phyloP scores from a whole-genome alignment of 2,888 invertebrate species.

The Epirrita christyi region DNA sequence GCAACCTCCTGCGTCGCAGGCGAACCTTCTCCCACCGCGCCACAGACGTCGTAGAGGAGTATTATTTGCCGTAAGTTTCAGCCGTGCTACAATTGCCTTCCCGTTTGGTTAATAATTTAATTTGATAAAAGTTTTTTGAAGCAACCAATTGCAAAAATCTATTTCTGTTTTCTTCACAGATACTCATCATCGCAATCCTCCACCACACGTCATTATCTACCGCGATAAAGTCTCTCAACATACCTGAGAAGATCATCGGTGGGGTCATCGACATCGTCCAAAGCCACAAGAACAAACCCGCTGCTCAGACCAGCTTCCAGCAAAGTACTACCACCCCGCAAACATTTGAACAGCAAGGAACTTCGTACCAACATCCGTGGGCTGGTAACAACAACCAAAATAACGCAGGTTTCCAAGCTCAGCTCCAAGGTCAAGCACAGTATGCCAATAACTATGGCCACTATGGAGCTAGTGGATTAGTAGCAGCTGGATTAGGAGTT shows the following conservation, averaged over 20 bases:
- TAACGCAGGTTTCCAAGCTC: constrained; percentile 30
- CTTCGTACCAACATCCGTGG: constrained; percentile 44
- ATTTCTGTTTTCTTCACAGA: constrained; percentile 39
- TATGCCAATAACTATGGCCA: constrained; percentile 22
- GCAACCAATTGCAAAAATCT: no score
- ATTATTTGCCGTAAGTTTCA: no score
- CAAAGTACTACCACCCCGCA: constrained; percentile 45
- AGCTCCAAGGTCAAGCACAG: constrained; percentile 36
- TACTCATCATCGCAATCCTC: constrained; percentile 43
- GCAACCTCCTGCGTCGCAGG: no score
- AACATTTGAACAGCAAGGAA: constrained; percentile 45
- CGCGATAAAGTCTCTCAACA: constrained; percentile 56
- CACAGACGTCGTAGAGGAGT: no score
- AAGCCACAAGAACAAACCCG: constrained; percentile 72
- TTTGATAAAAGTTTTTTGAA: no score
- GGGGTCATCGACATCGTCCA: constrained; percentile 78
- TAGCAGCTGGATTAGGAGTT: constrained; percentile 22
- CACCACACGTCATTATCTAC: constrained; percentile 35
- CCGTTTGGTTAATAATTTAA: no score
- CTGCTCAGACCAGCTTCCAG: constrained; percentile 41
- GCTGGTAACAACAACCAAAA: constrained; percentile 40
- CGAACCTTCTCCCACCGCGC: no score
- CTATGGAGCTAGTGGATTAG: constrained; percentile 29
- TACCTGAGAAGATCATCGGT: constrained; percentile 76
- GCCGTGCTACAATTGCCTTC: no score